Evolutionary conservation across 2,113 vertebrate genomes (phyloP).

Genomic region (Chelonoidis abingdonii): DNA sequence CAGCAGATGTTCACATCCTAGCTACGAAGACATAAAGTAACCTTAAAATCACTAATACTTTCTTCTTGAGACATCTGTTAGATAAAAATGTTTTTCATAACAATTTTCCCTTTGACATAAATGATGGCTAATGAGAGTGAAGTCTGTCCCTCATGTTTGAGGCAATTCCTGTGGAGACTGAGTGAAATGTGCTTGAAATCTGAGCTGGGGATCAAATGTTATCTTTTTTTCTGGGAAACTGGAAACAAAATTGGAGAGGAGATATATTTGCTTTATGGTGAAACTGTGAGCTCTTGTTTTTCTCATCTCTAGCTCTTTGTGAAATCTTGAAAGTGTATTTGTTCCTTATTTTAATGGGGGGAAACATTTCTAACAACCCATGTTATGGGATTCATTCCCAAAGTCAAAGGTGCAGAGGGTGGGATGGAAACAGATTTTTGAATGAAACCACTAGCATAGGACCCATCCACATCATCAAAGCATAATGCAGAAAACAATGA

Average conservation of each 20-base stretch:
- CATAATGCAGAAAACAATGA: not conserved
- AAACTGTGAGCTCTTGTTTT: conserved; percentile 49
- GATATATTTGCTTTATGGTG: conserved; percentile 17
- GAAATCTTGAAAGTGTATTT: conserved; percentile 33
- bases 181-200: conserved; percentile 40
- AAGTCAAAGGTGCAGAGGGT: not conserved
- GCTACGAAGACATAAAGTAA: conserved; percentile 39
- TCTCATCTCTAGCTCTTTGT: conserved; percentile 13
- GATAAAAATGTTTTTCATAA: conserved; percentile 41
- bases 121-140: conserved; percentile 50
- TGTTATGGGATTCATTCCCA: not conserved
- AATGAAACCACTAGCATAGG: not conserved
- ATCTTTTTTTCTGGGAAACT: conserved; percentile 35
- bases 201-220: conserved; percentile 38
- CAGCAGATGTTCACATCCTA: conserved; percentile 18
- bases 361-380: not conserved
- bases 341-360: conserved; percentile 17
- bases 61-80: conserved; percentile 41
- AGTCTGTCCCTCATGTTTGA: conserved; percentile 1
- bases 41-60: conserved; percentile 29
- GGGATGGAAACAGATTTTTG: not conserved
- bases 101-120: conserved; percentile 36
- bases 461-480: not conserved
- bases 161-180: not conserved
- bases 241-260: not conserved